Conservation (phyloP, 2,113 vertebrate species). For the Rissa tridactyla region DNA sequence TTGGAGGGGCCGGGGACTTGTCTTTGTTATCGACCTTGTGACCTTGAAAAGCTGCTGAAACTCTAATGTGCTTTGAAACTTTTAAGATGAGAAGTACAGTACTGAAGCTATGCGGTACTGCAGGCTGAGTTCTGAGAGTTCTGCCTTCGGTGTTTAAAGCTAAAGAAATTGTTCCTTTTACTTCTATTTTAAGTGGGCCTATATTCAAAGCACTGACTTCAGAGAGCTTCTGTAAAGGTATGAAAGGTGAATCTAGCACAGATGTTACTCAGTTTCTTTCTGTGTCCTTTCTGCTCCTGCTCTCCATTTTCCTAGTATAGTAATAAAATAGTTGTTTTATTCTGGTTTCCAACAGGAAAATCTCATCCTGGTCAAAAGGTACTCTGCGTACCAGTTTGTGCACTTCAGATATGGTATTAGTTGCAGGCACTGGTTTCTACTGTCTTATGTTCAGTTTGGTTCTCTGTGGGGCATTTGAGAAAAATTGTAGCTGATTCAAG, state of each 20-base stretch:
- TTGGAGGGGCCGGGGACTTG: neutral
- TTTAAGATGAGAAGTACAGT: neutral
- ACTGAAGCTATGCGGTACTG: neutral
- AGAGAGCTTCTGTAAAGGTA: neutral
- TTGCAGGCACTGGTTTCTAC: neutral
- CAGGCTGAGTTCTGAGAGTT: neutral
- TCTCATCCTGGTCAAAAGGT: neutral
- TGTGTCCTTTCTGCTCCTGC: neutral
- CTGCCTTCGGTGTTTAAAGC: neutral
- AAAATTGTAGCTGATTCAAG: neutral
- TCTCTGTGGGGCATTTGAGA: neutral
- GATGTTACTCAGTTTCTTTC: neutral
- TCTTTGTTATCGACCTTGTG: neutral
- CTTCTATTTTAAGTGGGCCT: neutral
- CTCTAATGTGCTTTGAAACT: neutral
- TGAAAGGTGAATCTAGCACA: neutral
- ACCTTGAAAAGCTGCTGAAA: conserved; percentile 36
- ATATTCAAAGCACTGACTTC: neutral
- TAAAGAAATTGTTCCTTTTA: neutral
- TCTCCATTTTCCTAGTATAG: neutral
- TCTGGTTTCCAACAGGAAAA: neutral
- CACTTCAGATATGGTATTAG: neutral
- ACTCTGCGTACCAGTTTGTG: neutral
- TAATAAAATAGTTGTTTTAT: neutral
- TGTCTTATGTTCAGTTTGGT: neutral